A percentile compares a stretch with the other conserved stretches of the same genome.
Conservation (phyloP, 2,888 invertebrate genomes). For the Nasonia oneida region DNA sequence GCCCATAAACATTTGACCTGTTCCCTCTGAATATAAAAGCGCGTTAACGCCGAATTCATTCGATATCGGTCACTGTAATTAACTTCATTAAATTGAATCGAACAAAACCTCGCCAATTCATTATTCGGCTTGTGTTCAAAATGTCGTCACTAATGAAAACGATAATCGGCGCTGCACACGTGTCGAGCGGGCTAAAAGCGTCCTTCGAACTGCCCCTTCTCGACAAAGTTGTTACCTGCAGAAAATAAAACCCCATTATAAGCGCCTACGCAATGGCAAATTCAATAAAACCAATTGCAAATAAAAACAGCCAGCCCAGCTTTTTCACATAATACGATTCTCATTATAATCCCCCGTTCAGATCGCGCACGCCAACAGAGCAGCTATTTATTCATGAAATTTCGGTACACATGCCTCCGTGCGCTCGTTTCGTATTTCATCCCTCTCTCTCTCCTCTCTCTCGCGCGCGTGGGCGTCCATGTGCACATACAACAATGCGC, state of each 20-base stretch:
- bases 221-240: neutral
- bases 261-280: too few relatives aligned
- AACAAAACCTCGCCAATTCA: neutral
- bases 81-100: constrained; percentile 2
- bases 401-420: constrained; percentile 17
- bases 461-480: neutral
- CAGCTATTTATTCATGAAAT: constrained; percentile 37
- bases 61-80: neutral
- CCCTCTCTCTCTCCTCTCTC: neutral
- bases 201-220: neutral
- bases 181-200: neutral
- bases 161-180: neutral
- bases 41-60: neutral
- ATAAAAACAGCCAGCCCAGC: neutral
- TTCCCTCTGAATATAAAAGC: neutral
- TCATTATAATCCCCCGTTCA: constrained; percentile 19
- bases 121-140: neutral
- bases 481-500: neutral
- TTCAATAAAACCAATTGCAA: neutral
- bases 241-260: neutral
- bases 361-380: neutral
- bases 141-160: neutral
- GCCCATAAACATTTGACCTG: neutral
- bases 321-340: constrained; percentile 2
- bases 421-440: neutral